Evolutionary conservation across 2,888 invertebrate genomes (phyloP), one percentile per base, ranked within the genome.

Genomic region (Aricia artaxerxes): DNA sequence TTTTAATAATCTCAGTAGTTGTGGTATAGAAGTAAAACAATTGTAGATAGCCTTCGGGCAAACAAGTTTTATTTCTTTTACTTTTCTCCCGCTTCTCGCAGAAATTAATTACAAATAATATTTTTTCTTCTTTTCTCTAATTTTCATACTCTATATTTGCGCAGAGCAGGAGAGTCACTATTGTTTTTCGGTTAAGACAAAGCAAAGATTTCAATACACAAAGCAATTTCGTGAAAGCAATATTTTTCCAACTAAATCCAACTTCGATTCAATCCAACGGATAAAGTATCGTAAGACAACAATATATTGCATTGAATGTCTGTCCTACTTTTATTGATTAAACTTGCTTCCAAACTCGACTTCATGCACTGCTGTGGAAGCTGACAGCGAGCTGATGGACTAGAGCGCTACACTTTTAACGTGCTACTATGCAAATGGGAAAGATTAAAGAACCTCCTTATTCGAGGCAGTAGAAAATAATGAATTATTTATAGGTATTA

Each of bases 151-250:
- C n/a, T 73, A 24, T 44, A 5, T 44, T 69, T 69, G 69, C 35
- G 38, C 69, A 35, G 35, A 38, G 31, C 69, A 38, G 35, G 11
- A 35, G 38, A 16, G 40, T 44, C 44, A 73, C 44, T 73, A 44
- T 73, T 73, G 73, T 73, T 73, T 73, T 73, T 73, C 24, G 73
- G 73, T 73, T 40, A 44, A 73, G 44, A 73, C 24, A 73, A 73
- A 73, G 44, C 73, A 44, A 73, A 73, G 44, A 44, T 44, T 73
- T 44, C 44, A 73, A 73, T 73, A 44, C 73, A 44, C 73, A 44
- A 73, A 73, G 44, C 44, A 44, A 73, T 73, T 44, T 73, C 24
- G n/a, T 73, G 11, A 73, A 44, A 73, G 73, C 73, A 73, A 44
- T 73, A 44, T 73, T 73, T 44, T 44, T 24, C 44, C 73, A 4